Evolutionary conservation across 2,797 vertebrate species (phyloP), one percentile per base, ranked within the genome.

Genomic region (Phylloscopus collybita): DNA sequence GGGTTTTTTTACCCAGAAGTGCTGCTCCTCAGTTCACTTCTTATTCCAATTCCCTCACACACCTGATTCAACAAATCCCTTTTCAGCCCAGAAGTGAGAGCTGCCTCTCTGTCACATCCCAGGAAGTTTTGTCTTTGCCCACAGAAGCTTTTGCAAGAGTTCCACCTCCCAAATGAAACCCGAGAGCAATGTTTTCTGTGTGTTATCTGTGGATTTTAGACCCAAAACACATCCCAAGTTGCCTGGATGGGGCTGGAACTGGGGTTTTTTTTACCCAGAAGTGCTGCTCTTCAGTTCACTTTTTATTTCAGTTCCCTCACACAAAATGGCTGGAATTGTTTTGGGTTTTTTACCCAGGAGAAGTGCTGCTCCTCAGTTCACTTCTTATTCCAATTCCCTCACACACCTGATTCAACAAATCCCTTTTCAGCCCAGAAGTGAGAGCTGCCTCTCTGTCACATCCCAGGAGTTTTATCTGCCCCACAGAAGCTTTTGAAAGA

Each of bases 231-330:
- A 22, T 56, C 22, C 78, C 67, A 38, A 38, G 38, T 12, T 38
- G 38, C 38, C 38, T 1, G 1, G 8, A 20, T 57, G 51, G 20
- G 47, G 38, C 54, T 67, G 56, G 64, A 66, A n/a, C 7, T 0
- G 15, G 34, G 34, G n/a, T n/a, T n/a, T n/a, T n/a, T n/a, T n/a
- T n/a, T n/a, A n/a, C n/a, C n/a, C n/a, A n/a, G 34, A 38, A 38
- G 38, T 38, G 38, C 38, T 38, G 38, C 38, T 38, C 38, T 9
- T 38, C 38, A 38, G 38, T 38, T 38, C 38, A 38, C 38, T 38
- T 38, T 38, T 38, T 38, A 38, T 38, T 38, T 38, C 38, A 38
- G 38, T 38, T 38, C 38, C 38, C 38, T 38, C 38, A 38, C 38
- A 38, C 38, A 38, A 38, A 38, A 38, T 38, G 45, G 21, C 57